Conservation (phyloP, 2,797 vertebrate genomes). For the Alcedo quadribrachys region DNA sequence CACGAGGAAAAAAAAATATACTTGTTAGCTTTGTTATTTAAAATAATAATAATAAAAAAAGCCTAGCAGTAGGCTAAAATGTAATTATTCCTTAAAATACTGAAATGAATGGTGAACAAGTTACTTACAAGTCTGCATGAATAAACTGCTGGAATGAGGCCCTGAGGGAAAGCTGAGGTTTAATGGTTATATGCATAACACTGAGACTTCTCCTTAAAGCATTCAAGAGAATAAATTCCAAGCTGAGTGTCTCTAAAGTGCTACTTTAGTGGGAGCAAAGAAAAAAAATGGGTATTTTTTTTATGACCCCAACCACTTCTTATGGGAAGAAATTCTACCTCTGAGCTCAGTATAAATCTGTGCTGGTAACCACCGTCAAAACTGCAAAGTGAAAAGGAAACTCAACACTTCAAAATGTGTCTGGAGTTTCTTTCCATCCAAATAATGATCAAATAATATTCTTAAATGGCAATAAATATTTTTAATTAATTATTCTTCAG, state of each 20-base stretch:
- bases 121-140: neutral
- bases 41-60: neutral
- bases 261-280: neutral
- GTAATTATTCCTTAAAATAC: neutral
- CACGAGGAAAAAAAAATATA: neutral
- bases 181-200: neutral
- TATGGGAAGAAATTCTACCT: neutral
- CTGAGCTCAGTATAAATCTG: neutral
- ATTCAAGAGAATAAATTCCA: neutral
- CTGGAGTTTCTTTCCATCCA: neutral
- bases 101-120: neutral
- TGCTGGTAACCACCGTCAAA: neutral
- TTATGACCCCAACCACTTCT: neutral
- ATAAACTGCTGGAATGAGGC: neutral
- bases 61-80: neutral
- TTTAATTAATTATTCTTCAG: neutral
- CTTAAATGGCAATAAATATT: neutral
- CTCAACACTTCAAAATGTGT: neutral
- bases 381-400: neutral
- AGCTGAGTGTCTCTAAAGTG: neutral
- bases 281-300: neutral
- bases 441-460: neutral
- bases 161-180: slow-evolving; percentile 6
- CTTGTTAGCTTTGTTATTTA: neutral
- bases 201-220: neutral